Percentiles rank a stretch among this genome's conserved stretches.
phyloP scores from a whole-genome alignment of 2,113 vertebrate species.

The Mustela nigripes region DNA sequence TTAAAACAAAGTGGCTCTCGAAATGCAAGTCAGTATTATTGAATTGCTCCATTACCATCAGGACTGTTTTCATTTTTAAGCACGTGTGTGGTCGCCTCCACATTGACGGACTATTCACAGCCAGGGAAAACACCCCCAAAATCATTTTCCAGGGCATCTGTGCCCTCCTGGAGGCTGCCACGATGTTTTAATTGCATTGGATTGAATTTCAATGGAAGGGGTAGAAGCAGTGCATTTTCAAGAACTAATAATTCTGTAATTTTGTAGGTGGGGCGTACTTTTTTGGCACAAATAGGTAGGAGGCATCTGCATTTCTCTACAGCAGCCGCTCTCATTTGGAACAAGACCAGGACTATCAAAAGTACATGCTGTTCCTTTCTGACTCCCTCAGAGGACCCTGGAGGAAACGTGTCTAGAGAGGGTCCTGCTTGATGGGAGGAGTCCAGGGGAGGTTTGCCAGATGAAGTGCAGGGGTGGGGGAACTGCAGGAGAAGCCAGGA shows the following conservation, averaged over 20 bases:
- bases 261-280: constrained; percentile 73
- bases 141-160: constrained; percentile 88
- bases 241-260: constrained; percentile 81
- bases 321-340: constrained; percentile 55
- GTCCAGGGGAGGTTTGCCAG: not conserved
- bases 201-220: constrained; percentile 83
- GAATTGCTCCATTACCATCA: constrained; percentile 79
- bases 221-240: constrained; percentile 82
- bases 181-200: constrained; percentile 85
- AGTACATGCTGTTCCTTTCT: not conserved
- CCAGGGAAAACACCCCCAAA: constrained; percentile 87
- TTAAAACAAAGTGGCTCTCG: constrained; percentile 14
- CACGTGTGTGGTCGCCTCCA: constrained; percentile 83
- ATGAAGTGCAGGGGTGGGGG: not conserved
- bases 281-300: constrained; percentile 67
- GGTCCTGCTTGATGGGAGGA: not conserved
- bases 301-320: constrained; percentile 59
- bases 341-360: constrained; percentile 50
- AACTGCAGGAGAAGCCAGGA: not conserved
- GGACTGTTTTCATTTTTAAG: constrained; percentile 83
- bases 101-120: constrained; percentile 76
- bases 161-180: constrained; percentile 82
- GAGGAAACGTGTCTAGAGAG: not conserved
- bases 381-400: not conserved
- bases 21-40: constrained; percentile 65